Evolutionary conservation across 2,797 vertebrate genomes (phyloP).

Genomic region (Merluccius polli): DNA sequence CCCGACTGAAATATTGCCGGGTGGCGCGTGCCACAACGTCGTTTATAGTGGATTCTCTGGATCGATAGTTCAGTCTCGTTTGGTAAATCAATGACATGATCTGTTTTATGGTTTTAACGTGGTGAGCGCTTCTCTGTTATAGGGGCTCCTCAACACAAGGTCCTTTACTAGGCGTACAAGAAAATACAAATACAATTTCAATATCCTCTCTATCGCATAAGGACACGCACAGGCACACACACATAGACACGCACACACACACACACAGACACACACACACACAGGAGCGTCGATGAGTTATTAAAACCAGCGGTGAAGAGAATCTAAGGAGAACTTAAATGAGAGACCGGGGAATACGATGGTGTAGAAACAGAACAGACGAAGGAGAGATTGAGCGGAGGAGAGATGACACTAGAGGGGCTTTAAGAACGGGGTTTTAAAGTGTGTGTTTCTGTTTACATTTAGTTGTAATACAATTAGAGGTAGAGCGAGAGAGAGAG

Average conservation of each 20-base stretch:
- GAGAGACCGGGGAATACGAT: slow-evolving; percentile 24
- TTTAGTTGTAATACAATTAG: neutral
- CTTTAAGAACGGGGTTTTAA: neutral
- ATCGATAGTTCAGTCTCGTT: slow-evolving; percentile 62
- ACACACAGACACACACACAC: slow-evolving; percentile 3
- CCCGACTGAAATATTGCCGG: slow-evolving; percentile 31
- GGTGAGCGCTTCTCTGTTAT: neutral
- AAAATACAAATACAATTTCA: neutral
- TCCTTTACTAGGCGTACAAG: neutral
- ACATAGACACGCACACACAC: neutral
- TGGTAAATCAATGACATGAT: slow-evolving; percentile 55
- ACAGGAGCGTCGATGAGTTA: neutral
- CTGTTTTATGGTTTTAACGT: slow-evolving; percentile 52
- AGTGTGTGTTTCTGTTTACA: neutral
- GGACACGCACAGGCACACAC: slow-evolving; percentile 18
- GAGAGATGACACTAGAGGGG: neutral
- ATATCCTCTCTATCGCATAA: neutral
- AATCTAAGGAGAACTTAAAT: neutral
- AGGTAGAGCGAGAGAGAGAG: slow-evolving; percentile 15
- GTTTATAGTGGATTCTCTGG: slow-evolving; percentile 65
- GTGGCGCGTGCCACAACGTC: slow-evolving; percentile 42
- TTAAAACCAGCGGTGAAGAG: neutral
- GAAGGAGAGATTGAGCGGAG: slow-evolving; percentile 24
- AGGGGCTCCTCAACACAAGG: neutral
- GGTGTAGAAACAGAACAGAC: slow-evolving; percentile 21